Conservation (phyloP, 2,888 invertebrate species). For the Diabrotica balteata region DNA sequence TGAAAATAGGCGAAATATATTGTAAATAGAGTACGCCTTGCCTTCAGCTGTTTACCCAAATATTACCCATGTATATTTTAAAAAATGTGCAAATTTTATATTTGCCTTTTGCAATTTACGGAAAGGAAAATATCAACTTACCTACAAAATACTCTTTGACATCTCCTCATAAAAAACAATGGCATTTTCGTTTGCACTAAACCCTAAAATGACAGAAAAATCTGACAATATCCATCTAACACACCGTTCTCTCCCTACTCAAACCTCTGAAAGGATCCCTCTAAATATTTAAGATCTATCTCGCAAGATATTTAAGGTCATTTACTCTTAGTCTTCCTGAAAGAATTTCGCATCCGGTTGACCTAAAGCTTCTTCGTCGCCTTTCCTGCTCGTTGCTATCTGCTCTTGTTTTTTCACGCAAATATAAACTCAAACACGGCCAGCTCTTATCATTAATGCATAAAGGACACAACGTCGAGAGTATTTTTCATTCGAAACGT, state of each 20-base stretch:
- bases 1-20: no score
- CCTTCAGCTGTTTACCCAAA: no score
- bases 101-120: no score
- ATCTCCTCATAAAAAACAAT: no score
- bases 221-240: no score
- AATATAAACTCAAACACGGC: slow-evolving; percentile 18
- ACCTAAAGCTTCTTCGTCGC: slow-evolving; percentile 10
- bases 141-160: no score
- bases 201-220: no score
- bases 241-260: background rate
- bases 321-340: slow-evolving; percentile 24
- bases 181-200: no score
- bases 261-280: background rate
- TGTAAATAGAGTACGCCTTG: no score
- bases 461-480: slow-evolving; percentile 8
- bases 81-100: no score
- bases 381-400: background rate
- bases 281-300: slow-evolving; percentile 20
- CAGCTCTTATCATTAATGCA: slow-evolving; percentile 19
- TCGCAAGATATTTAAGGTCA: slow-evolving; percentile 28
- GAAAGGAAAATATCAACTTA: no score
- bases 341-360: slow-evolving; percentile 31
- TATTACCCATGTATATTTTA: no score
- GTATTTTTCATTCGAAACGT: slow-evolving; percentile 22
- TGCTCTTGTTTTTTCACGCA: slow-evolving; percentile 25